Evolutionary conservation across 2,113 vertebrate genomes (phyloP).

Genomic region (Ammodytes marinus): DNA sequence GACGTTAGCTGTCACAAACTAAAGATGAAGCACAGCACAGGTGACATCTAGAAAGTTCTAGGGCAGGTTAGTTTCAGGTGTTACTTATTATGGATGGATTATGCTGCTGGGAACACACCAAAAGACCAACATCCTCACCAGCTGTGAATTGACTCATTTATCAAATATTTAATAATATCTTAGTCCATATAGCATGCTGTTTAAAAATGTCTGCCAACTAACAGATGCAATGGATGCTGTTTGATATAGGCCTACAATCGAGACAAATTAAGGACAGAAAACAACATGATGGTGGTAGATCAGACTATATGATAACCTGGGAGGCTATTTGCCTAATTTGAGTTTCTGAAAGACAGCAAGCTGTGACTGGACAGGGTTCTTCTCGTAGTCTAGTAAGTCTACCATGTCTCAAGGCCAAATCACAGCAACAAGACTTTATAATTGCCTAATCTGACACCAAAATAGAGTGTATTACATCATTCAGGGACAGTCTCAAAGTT

Average conservation of each 20-base stretch:
- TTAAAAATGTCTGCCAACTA: constrained; percentile 30
- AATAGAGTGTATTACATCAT: background rate
- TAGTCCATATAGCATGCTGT: constrained; percentile 19
- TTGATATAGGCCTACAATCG: constrained; percentile 19
- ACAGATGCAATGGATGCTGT: constrained; percentile 4
- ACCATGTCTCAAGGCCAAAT: background rate
- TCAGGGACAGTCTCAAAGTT: background rate
- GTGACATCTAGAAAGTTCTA: background rate
- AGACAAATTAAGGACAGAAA: constrained; percentile 21
- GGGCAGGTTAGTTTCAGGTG: constrained; percentile 3
- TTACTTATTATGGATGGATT: constrained; percentile 20
- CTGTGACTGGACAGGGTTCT: background rate
- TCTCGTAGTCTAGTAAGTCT: background rate
- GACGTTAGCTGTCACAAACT: background rate
- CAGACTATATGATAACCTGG: background rate
- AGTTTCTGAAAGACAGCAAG: background rate
- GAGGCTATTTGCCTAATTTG: background rate
- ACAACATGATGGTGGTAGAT: background rate
- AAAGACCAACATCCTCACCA: constrained; percentile 22
- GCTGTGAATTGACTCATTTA: constrained; percentile 47
- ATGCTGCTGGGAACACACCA: constrained; percentile 5
- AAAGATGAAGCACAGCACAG: background rate
- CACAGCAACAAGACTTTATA: background rate
- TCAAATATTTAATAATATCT: constrained; percentile 40
- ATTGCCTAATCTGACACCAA: background rate